Evolutionary conservation across 2,113 vertebrate genomes (phyloP).

Genomic region (Zootoca vivipara): DNA sequence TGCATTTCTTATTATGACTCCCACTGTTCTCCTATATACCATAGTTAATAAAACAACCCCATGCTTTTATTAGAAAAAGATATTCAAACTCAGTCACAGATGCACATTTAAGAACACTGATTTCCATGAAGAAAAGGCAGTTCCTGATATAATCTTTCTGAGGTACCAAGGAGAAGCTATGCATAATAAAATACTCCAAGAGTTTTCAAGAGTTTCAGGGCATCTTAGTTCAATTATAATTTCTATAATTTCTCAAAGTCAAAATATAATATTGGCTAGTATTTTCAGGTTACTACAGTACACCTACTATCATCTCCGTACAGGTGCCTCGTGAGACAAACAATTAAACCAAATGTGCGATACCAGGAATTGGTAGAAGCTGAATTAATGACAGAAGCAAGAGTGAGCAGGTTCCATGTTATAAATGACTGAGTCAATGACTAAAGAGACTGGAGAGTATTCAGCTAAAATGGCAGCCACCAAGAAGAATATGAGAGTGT

Average conservation of each 20-base stretch:
- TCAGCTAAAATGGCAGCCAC: not conserved
- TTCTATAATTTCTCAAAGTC: not conserved
- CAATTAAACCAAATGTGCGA: not conserved
- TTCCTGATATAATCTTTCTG: not conserved
- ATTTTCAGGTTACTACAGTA: not conserved
- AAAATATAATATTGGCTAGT: not conserved
- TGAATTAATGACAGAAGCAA: not conserved
- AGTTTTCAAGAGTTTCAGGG: not conserved
- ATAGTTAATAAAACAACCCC: not conserved
- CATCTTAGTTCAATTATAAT: not conserved
- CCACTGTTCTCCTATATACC: not conserved
- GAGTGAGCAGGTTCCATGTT: too few species aligned
- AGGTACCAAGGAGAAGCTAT: not conserved
- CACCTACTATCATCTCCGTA: not conserved
- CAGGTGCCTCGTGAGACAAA: not conserved
- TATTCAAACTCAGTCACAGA: not conserved
- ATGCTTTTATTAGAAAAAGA: not conserved
- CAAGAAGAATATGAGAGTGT: too few species aligned
- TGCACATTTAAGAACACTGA: not conserved
- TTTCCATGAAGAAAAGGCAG: not conserved
- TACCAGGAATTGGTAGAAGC: not conserved
- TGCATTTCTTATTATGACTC: not conserved
- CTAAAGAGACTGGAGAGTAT: not conserved
- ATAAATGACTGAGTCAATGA: not conserved
- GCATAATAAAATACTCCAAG: not conserved